Base-by-base conservation (phyloP, 2,797 vertebrate species). In the Anniella stebbinsi region DNA sequence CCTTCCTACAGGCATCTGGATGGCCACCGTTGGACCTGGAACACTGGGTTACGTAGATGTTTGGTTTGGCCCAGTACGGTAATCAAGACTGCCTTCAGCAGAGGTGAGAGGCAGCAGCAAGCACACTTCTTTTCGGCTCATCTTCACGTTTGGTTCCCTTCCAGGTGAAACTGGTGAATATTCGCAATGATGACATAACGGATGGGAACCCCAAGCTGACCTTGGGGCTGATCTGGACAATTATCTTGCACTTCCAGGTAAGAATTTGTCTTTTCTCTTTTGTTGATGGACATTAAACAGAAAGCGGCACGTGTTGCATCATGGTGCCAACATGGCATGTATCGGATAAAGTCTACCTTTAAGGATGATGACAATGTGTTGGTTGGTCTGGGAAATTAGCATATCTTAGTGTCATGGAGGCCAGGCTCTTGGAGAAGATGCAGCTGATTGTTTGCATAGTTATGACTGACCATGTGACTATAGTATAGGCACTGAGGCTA, bases 191-290 rank as follows among this genome's bases (percentile, higher is more conserved):
- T 94, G 99, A 99, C 97, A 99, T 99, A 96, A 99, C 99, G 0
- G 99, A 99, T 0, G 99, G 99, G 72, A 99, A 99, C 96, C 99
- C 99, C 93, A 99, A 99, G 96, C 97, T 99, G 93, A 99, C 99
- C 8, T 95, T 99, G 87, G 99, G 99, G 78, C 98, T 99, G 94
- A 99, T 99, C 96, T 99, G 99, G 99, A 99, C 99, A 89, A 99
- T 99, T 96, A 99, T 99, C 96, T 98, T 99, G 86, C 99, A 99
- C 97, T 99, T 99, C 97, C 99, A 99, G 98, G 99, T 99, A 97
- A 92, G 97, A 85, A 33, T 0, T 0, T 72, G 45, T 18, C 75
- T 51, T 86, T 9, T 36, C 33, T 9, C 25, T 17, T 0, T 2
- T 60, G 21, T 7, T 17, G 15, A 1, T 13, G 84, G 86, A 10